A percentile compares a stretch with the other conserved stretches of the same genome.
Conservation (phyloP, 2,888 invertebrate species). For the Ichneumon xanthorius region DNA sequence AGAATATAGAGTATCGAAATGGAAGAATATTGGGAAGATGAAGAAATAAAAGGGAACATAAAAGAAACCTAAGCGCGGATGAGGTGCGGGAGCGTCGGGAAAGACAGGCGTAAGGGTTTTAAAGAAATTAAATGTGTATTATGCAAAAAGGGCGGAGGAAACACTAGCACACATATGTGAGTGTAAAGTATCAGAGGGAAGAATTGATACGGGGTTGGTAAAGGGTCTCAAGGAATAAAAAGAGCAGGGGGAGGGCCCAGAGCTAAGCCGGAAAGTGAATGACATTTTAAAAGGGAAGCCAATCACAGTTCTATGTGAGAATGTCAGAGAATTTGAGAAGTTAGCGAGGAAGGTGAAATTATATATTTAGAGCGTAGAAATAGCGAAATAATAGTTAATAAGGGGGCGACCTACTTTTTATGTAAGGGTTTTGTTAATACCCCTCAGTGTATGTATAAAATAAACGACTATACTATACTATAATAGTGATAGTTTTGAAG, state of each 20-base stretch:
- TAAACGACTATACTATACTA: too few species aligned
- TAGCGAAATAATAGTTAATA: too few species aligned
- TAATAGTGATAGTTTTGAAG: conserved; percentile 4
- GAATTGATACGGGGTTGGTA: background rate
- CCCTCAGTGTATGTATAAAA: too few species aligned
- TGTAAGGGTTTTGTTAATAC: too few species aligned
- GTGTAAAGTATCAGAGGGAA: conserved; percentile 12
- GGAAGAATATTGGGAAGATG: conserved; percentile 42
- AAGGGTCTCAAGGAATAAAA: conserved; percentile 7
- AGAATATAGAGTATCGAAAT: conserved; percentile 2
- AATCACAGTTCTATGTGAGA: background rate
- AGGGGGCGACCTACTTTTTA: too few species aligned
- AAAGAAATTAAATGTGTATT: conserved; percentile 29
- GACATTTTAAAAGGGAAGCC: background rate
- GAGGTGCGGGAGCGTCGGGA: conserved; percentile 49
- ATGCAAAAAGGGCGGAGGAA: conserved; percentile 16
- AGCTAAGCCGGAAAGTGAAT: background rate
- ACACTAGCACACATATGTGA: conserved; percentile 37
- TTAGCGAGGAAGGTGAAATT: too few species aligned
- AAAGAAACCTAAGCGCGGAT: conserved; percentile 51
- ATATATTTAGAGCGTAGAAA: too few species aligned
- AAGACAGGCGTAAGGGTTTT: conserved; percentile 14
- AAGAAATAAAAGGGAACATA: conserved; percentile 13
- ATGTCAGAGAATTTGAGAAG: background rate
- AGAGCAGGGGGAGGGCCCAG: background rate